Conservation (phyloP, 2,113 vertebrate genomes). For the Heterotis niloticus region DNA sequence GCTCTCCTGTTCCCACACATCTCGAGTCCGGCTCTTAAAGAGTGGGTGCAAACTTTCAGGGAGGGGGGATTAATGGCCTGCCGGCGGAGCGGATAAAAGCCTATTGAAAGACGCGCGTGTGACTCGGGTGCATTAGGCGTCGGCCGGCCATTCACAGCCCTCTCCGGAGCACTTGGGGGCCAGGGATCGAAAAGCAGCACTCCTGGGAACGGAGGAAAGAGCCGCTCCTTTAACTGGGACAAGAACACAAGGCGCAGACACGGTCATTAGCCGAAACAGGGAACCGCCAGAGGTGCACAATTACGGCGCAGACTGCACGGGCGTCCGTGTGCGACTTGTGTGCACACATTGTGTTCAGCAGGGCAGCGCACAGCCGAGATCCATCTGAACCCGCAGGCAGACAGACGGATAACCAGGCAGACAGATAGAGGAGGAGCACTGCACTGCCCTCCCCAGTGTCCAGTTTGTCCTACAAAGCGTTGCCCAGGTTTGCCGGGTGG, state of each 20-base stretch:
- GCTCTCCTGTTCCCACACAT: slow-evolving; percentile 10
- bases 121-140: slow-evolving; percentile 29
- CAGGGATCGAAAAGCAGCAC: slow-evolving; percentile 9
- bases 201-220: neutral
- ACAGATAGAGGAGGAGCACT: no score
- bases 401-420: neutral
- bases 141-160: slow-evolving; percentile 13
- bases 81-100: slow-evolving; percentile 20
- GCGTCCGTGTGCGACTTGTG: neutral
- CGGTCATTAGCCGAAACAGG: slow-evolving; percentile 6
- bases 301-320: no score
- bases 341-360: neutral
- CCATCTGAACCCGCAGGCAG: neutral
- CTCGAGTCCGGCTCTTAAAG: slow-evolving; percentile 14
- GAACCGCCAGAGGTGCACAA: neutral
- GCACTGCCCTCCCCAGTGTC: no score
- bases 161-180: slow-evolving; percentile 5
- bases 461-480: no score
- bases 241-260: neutral
- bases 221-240: neutral
- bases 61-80: slow-evolving; percentile 20
- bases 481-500: no score
- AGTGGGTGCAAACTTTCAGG: slow-evolving; percentile 11
- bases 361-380: neutral
- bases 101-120: slow-evolving; percentile 12